Conservation (phyloP, 1,140 invertebrate species). For the Drosophila ohnishii region DNA sequence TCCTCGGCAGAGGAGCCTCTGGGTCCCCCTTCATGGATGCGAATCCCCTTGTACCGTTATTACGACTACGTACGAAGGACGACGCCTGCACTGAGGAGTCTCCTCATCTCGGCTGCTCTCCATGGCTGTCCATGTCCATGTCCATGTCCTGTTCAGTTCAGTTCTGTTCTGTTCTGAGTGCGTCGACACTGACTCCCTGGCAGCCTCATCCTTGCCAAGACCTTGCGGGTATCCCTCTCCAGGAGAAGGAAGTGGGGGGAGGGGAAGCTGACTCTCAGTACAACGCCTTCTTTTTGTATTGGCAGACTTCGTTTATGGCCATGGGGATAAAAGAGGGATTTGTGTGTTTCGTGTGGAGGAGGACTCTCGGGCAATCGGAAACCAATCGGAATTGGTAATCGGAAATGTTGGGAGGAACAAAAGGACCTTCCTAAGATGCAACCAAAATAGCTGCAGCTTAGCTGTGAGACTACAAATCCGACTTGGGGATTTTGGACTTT, state of each 20-base stretch:
- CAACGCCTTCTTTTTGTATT: slow-evolving; percentile 53
- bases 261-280: slow-evolving; percentile 28
- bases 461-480: not conserved
- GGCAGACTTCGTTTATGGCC: slow-evolving; percentile 47
- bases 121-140: slow-evolving; percentile 40
- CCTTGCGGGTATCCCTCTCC: slow-evolving; percentile 35
- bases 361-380: slow-evolving; percentile 44
- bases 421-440: slow-evolving; percentile 10
- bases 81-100: slow-evolving; percentile 42
- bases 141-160: slow-evolving; percentile 32
- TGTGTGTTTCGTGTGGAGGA: slow-evolving; percentile 17
- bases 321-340: slow-evolving; percentile 45
- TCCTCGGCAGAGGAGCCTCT: slow-evolving; percentile 38
- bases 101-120: slow-evolving; percentile 20
- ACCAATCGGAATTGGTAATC: slow-evolving; percentile 54
- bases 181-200: slow-evolving; percentile 69
- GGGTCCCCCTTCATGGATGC: not conserved
- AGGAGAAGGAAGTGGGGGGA: not conserved
- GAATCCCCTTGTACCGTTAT: slow-evolving; percentile 4
- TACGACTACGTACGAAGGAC: slow-evolving; percentile 41
- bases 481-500: too few relatives aligned
- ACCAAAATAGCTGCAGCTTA: not conserved
- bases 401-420: slow-evolving; percentile 37
- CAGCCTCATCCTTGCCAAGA: slow-evolving; percentile 19
- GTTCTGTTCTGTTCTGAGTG: slow-evolving; percentile 57